Conservation (phyloP, 2,888 invertebrate genomes). For the Diachrysia chrysitis region DNA sequence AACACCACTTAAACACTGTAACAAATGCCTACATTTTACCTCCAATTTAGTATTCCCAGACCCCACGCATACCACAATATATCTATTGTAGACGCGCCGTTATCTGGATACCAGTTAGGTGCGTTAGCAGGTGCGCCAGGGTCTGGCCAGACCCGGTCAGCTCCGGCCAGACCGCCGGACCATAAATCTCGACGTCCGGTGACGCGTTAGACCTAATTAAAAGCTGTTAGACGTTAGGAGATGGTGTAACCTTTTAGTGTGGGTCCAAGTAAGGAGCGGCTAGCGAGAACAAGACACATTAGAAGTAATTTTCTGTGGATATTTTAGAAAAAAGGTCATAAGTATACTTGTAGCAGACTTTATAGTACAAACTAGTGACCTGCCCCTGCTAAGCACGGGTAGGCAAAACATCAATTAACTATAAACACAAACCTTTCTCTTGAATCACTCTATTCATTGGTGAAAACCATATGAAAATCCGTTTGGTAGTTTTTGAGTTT, state of each 20-base stretch:
- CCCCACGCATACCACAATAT: conserved; percentile 19
- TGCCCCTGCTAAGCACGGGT: too few species aligned
- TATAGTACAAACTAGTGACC: too few species aligned
- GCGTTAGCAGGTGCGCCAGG: conserved; percentile 46
- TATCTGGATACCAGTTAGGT: conserved; percentile 42
- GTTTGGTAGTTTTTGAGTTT: too few species aligned
- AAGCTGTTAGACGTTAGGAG: conserved; percentile 69
- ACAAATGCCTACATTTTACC: conserved; percentile 32
- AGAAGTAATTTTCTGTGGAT: too few species aligned
- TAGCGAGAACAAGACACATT: conserved; percentile 7
- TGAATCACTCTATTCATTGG: too few species aligned
- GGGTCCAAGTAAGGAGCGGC: conserved; percentile 10
- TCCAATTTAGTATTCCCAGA: conserved; percentile 22
- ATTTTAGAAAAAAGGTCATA: too few species aligned
- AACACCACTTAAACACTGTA: conserved; percentile 40
- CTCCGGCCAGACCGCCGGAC: conserved; percentile 37
- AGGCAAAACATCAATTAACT: too few species aligned
- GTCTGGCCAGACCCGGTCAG: conserved; percentile 18
- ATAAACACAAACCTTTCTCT: too few species aligned
- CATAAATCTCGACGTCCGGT: conserved; percentile 71
- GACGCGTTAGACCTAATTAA: conserved; percentile 80
- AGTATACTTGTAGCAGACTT: too few species aligned
- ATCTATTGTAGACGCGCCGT: conserved; percentile 48
- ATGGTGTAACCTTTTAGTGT: conserved; percentile 61
- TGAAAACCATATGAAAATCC: too few species aligned